These are phyloP conservation scores for Chunga burmeisteri DNA, from an alignment of 2,113 vertebrate species.

Conservation along the genomic window DNA sequence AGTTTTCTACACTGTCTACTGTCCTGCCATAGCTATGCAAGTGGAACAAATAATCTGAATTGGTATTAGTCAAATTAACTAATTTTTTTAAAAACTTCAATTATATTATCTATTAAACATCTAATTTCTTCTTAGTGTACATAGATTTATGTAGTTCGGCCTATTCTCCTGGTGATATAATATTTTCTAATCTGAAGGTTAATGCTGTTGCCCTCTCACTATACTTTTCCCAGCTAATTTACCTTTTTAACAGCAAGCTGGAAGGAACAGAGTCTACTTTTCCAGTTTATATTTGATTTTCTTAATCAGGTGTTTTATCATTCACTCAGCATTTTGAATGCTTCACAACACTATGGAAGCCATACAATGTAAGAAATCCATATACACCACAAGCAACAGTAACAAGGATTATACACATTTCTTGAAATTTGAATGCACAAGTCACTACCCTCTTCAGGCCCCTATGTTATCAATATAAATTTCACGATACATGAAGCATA, in stretches of 20 bases:
- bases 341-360: neutral
- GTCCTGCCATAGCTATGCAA: neutral
- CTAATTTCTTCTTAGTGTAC: slow-evolving; percentile 36
- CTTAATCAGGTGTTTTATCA: slow-evolving; percentile 18
- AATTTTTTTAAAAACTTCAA: slow-evolving; percentile 25
- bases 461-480: neutral
- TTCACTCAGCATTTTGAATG: neutral
- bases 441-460: neutral
- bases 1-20: neutral
- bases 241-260: slow-evolving; percentile 49
- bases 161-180: slow-evolving; percentile 13
- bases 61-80: slow-evolving; percentile 19
- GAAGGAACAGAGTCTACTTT: neutral
- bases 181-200: slow-evolving; percentile 66
- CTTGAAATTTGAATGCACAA: neutral
- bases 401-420: neutral
- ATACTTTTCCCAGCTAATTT: slow-evolving; percentile 48
- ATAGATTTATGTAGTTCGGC: slow-evolving; percentile 56
- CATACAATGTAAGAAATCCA: neutral
- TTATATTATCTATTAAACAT: slow-evolving; percentile 62
- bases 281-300: slow-evolving; percentile 17
- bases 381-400: neutral
- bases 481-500: neutral
- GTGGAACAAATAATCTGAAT: slow-evolving; percentile 27
- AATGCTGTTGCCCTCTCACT: slow-evolving; percentile 45